Evolutionary conservation across 2,113 vertebrate genomes (phyloP).

Genomic region (Cyphomyrus plagiostoma): DNA sequence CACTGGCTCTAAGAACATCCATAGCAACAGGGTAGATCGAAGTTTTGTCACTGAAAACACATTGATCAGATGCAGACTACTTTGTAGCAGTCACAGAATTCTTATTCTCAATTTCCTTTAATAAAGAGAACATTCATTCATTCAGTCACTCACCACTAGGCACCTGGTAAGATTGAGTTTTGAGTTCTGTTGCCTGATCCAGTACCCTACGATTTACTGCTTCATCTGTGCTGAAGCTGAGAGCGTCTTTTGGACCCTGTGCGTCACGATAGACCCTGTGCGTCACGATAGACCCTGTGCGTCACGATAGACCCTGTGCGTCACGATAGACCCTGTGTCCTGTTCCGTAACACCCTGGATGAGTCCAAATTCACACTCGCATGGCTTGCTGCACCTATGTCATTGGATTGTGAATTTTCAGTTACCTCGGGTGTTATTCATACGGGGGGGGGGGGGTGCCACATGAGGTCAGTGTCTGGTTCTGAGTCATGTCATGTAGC

Average conservation of each 20-base stretch:
- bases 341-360: background rate
- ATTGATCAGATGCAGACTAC: background rate
- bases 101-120: background rate
- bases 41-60: background rate
- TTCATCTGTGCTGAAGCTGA: background rate
- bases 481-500: background rate
- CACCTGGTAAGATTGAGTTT: background rate
- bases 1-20: background rate
- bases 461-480: background rate
- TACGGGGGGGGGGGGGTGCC: background rate
- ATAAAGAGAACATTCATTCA: background rate
- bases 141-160: background rate
- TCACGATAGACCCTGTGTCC: background rate
- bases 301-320: background rate
- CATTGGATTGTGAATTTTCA: background rate
- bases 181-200: background rate
- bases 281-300: background rate
- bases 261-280: background rate
- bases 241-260: background rate
- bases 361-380: background rate
- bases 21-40: background rate
- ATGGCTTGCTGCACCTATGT: background rate
- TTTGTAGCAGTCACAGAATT: background rate
- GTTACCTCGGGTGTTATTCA: background rate
- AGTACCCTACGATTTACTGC: background rate